These are phyloP conservation scores for Drosophila eugracilis DNA, from an alignment of 1,140 invertebrate genomes.

Conservation along the genomic window DNA sequence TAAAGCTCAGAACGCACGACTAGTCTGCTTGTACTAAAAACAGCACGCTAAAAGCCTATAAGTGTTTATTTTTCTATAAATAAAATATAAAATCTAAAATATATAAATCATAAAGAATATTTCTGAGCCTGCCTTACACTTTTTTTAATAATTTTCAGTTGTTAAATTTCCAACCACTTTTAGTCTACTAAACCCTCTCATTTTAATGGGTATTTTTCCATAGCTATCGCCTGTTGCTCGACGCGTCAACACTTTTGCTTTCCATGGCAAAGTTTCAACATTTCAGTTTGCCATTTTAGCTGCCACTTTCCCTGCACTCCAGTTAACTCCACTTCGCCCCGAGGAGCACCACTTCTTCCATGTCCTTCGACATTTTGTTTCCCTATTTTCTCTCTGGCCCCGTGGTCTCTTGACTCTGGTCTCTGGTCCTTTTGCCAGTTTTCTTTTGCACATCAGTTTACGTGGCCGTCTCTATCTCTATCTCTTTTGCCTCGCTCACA, in stretches of 20 bases:
- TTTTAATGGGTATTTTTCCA: slow-evolving; percentile 9
- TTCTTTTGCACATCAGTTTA: slow-evolving; percentile 42
- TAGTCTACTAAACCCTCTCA: background rate
- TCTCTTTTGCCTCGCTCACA: slow-evolving; percentile 3
- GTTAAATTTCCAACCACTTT: background rate
- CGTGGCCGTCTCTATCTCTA: slow-evolving; percentile 24
- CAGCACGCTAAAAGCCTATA: no score
- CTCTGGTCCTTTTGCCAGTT: slow-evolving; percentile 14
- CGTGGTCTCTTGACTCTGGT: no score
- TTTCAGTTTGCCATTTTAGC: slow-evolving; percentile 48
- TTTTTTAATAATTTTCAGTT: no score
- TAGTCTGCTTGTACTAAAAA: background rate
- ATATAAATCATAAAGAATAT: no score
- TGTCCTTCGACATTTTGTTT: slow-evolving; percentile 17
- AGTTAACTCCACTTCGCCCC: slow-evolving; percentile 2
- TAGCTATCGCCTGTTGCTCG: slow-evolving; percentile 29
- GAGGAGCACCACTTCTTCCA: background rate
- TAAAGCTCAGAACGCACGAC: no score
- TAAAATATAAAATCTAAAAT: no score
- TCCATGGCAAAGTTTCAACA: slow-evolving; percentile 28
- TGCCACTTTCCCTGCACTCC: slow-evolving; percentile 49
- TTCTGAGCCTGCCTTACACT: no score
- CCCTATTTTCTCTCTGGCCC: no score
- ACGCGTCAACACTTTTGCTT: slow-evolving; percentile 44
- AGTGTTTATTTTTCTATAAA: no score